Evolutionary conservation across 2,797 vertebrate genomes (phyloP).

Genomic region (Amniataba percoides): DNA sequence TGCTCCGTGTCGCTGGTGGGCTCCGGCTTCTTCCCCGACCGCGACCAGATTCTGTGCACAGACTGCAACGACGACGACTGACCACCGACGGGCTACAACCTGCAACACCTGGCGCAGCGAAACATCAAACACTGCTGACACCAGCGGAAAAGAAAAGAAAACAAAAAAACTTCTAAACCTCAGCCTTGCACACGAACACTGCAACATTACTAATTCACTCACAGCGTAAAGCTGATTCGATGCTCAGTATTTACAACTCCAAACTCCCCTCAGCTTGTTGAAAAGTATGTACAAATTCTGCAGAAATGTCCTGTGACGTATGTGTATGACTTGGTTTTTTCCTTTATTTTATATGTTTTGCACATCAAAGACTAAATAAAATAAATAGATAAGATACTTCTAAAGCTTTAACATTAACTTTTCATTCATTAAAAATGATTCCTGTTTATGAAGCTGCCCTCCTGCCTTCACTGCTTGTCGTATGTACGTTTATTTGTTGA

Average conservation of each 20-base stretch:
- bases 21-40: conserved; percentile 94
- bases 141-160: conserved; percentile 3
- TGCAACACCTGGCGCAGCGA: background rate
- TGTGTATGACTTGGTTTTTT: conserved; percentile 28
- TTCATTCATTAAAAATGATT: conserved; percentile 15
- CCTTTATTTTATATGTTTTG: conserved; percentile 45
- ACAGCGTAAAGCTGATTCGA: conserved; percentile 30
- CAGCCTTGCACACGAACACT: conserved; percentile 53
- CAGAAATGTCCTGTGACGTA: conserved; percentile 31
- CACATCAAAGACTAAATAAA: conserved; percentile 46
- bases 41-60: conserved; percentile 92
- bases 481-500: conserved; percentile 13
- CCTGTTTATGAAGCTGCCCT: background rate
- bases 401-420: conserved; percentile 25
- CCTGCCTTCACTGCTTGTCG: conserved; percentile 6
- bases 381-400: conserved; percentile 22
- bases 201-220: conserved; percentile 34
- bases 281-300: conserved; percentile 57
- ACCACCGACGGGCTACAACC: conserved; percentile 16
- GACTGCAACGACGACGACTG: conserved; percentile 91
- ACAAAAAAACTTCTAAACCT: conserved; percentile 22
- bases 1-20: conserved; percentile 95
- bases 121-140: conserved; percentile 7
- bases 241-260: conserved; percentile 48
- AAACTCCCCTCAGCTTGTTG: conserved; percentile 30